Base-by-base conservation (phyloP, 2,888 invertebrate genomes). In the Eilema depressum region DNA sequence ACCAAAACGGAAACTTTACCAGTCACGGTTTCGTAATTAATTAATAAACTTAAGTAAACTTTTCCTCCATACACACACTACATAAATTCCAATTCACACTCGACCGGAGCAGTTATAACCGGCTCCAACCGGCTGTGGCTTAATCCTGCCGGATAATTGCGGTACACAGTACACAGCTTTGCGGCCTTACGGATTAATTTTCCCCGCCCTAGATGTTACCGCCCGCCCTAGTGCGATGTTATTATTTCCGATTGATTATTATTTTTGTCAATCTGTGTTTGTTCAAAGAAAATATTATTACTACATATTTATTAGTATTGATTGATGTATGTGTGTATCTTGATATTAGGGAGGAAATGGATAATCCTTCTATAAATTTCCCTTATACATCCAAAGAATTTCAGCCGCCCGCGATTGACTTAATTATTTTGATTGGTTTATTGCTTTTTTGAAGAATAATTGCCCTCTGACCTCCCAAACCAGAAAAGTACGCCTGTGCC, bases 171-270 rank as follows among this genome's bases (percentile, higher is more conserved):
- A 66, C 59, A 83, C 74, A 81, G 86, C 87, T 91, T 89, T 88
- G 84, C 78, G 82, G 85, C 68, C 73, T 66, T 66, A 78, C 86
- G 87, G 92, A 91, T 92, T 91, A 92, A 86, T 86, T 86, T 88
- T 86, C 83, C 85, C 86, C 86, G 86, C 88, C 88, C 87, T 83
- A 83, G 80, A 83, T 81, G 69, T 60, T 78, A 70, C 70, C 69
- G 75, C 83, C 84, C 81, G 83, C 86, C 83, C 84, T 79, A 82
- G 69, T 79, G 62, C 56, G 23, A 63, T 37, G 63, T 73, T 79
- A 74, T 80, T 76, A 81, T 74, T 72, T 67, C 63, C 62, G 68
- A 77, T 82, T 79, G 70, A 75, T 77, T 79, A 69, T 80, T 74
- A 68, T 80, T 74, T 72, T 73, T 68, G 23, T 64, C 62, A 74